Conservation (phyloP, 2,113 vertebrate genomes). For the Dascyllus trimaculatus region DNA sequence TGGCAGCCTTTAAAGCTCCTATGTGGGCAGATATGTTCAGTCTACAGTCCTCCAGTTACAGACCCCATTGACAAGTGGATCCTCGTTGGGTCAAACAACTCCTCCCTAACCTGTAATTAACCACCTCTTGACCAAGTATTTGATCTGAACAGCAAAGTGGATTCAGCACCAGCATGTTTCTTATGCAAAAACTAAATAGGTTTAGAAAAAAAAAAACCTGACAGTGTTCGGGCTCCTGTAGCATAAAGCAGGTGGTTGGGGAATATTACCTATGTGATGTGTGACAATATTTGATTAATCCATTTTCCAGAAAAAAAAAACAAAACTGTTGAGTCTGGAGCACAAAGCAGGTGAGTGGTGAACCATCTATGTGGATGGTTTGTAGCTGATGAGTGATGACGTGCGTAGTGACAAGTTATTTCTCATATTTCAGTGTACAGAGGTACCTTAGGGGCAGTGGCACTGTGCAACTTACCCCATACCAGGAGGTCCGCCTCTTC, state of each 20-base stretch:
- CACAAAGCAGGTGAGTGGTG: constrained; percentile 46
- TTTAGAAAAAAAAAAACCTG: background rate
- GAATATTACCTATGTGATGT: background rate
- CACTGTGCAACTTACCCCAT: constrained; percentile 88
- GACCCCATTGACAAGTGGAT: background rate
- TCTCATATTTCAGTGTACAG: constrained; percentile 48
- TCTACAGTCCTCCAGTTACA: background rate
- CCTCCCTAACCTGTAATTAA: background rate
- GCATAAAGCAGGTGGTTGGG: background rate
- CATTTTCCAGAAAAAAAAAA: background rate
- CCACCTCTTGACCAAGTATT: constrained; percentile 22
- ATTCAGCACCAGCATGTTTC: constrained; percentile 8
- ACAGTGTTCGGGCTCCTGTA: background rate
- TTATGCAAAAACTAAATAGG: background rate
- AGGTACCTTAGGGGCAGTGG: constrained; percentile 81
- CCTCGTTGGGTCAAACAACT: background rate
- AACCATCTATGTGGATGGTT: constrained; percentile 35
- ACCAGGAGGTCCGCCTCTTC: constrained; percentile 84
- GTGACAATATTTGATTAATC: background rate
- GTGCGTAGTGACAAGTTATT: constrained; percentile 39
- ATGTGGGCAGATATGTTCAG: constrained; percentile 7
- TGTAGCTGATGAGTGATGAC: constrained; percentile 43
- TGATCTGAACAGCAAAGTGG: constrained; percentile 19
- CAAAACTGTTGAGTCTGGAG: constrained; percentile 15
- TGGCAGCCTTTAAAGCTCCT: background rate